Conservation (phyloP, 2,113 vertebrate species). For the Promerops cafer region DNA sequence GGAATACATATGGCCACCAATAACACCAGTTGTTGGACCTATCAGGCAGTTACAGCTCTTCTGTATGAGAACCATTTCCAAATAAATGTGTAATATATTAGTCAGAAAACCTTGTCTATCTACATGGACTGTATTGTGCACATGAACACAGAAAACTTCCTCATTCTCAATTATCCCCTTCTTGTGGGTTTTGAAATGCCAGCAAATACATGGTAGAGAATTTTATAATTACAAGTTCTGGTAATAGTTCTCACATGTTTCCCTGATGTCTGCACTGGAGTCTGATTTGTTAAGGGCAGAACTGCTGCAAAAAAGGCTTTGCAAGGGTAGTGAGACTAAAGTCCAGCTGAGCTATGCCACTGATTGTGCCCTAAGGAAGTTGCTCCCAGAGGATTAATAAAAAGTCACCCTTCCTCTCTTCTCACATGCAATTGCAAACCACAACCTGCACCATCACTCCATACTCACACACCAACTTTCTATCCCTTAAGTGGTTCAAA, state of each 20-base stretch:
- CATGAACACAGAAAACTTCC: background rate
- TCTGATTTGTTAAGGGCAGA: background rate
- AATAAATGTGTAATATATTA: background rate
- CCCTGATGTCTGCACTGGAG: background rate
- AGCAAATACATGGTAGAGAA: background rate
- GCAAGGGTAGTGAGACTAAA: background rate
- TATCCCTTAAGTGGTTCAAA: background rate
- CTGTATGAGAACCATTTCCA: background rate
- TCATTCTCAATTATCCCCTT: background rate
- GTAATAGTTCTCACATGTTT: background rate
- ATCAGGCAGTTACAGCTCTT: background rate
- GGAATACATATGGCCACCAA: background rate
- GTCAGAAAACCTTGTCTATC: background rate
- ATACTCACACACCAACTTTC: background rate
- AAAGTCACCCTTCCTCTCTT: background rate
- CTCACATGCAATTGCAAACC: background rate
- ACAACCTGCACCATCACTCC: background rate
- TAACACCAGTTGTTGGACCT: background rate
- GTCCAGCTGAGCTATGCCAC: background rate
- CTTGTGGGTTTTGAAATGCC: background rate
- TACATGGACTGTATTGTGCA: no score
- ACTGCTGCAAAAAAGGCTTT: background rate
- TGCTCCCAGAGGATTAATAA: background rate
- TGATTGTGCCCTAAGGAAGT: background rate
- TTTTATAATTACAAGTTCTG: background rate